Evolutionary conservation across 2,888 invertebrate genomes (phyloP), one percentile per base, ranked within the genome.

Genomic region (Dolichomitus sp.): DNA sequence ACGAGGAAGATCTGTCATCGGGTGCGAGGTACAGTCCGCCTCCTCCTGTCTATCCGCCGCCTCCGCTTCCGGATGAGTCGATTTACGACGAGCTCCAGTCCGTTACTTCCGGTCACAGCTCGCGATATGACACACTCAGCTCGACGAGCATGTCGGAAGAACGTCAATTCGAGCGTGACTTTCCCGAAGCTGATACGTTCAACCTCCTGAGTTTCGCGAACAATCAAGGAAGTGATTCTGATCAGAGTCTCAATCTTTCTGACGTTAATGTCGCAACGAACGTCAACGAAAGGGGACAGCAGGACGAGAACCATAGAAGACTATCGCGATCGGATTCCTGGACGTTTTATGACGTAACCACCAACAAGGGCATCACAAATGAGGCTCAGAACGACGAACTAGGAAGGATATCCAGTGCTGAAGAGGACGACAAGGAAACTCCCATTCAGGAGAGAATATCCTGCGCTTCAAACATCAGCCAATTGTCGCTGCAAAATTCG

Each of bases 1-100:
- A 86, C 82, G 90, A 91, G 69, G 91, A 92, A 75, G 92, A 92
- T 73, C 88, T 92, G 65, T 85, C 90, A 12, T 87, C 90, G 77
- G 88, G 88, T 11, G 75, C 70, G 42, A 86, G 90, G 74, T 89
- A 90, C 78, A 94, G 94, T 87, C 93, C 94, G 74, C 95, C 95
- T 50, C 95, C 95, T 17, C 95, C 95, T n/a, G 89, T 93, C 37
- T 95, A 95, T 89, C 95, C 95, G 57, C 95, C 95, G 70, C 95
- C 95, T n/a, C 95, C 95, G 61, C 92, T 94, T 87, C 95, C 95
- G 40, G 94, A 95, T 85, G 95, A 95, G 88, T 94, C 94, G 42
- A 93, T 95, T 80, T 95, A 95, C 87, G 95, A 95, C 89, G 94
- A 95, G 82, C 93, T 95, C 40, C 94, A 94, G 72, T 94, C 94